Evolutionary conservation across 2,888 invertebrate species (phyloP).

Genomic region (Mimas tiliae): DNA sequence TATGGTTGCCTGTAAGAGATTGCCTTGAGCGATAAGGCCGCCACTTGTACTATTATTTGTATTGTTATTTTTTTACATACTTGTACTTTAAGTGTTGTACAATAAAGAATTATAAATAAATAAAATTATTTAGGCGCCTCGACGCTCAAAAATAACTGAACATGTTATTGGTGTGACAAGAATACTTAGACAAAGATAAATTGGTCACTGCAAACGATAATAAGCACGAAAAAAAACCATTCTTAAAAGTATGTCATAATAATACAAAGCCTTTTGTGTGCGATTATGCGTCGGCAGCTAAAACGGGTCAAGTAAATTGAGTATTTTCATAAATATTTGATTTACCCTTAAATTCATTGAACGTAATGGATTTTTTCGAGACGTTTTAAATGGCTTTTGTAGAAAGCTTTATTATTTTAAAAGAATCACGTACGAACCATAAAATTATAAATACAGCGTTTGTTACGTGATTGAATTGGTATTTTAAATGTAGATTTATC

Average conservation of each 20-base stretch:
- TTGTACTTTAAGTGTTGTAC: too few species aligned
- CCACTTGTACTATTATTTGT: too few species aligned
- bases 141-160: too few species aligned
- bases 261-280: conserved; percentile 30
- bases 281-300: conserved; percentile 44
- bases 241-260: not conserved
- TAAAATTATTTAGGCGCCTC: too few species aligned
- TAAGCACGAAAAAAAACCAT: not conserved
- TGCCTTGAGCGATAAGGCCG: too few species aligned
- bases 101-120: too few species aligned
- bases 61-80: too few species aligned
- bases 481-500: not conserved
- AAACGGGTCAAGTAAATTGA: conserved; percentile 48
- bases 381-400: conserved; percentile 37
- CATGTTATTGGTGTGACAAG: too few species aligned
- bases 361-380: conserved; percentile 49
- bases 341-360: conserved; percentile 51
- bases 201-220: not conserved
- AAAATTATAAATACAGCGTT: conserved; percentile 3
- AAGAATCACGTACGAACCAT: conserved; percentile 13
- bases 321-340: conserved; percentile 58
- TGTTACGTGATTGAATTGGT: not conserved
- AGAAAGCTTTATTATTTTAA: conserved; percentile 23
- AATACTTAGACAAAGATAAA: too few species aligned
- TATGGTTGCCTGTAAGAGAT: too few species aligned